phyloP scores from a whole-genome alignment of 2,888 invertebrate species.

The Steinernema hermaphroditum region DNA sequence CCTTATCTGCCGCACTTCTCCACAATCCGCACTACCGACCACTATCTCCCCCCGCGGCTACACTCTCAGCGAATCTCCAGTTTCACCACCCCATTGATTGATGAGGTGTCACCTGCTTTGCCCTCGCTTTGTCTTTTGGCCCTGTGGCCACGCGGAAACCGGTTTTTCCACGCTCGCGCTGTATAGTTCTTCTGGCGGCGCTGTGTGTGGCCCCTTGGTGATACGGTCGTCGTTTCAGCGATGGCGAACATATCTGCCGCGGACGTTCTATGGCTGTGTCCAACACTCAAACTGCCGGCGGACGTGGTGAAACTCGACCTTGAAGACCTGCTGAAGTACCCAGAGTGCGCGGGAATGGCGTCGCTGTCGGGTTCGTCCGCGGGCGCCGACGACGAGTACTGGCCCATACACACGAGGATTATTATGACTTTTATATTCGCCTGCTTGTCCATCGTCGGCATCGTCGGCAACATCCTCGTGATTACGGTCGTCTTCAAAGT shows the following conservation, averaged over 20 bases:
- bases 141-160: background rate
- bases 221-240: background rate
- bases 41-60: too few species aligned
- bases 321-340: background rate
- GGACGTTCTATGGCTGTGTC: background rate
- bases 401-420: conserved; percentile 42
- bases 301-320: conserved; percentile 17
- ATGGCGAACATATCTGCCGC: conserved; percentile 23
- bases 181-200: too few species aligned
- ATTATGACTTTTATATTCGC: conserved; percentile 54
- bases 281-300: background rate
- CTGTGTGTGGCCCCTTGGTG: too few species aligned
- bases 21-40: too few species aligned
- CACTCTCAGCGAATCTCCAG: background rate
- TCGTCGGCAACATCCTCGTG: conserved; percentile 63
- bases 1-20: too few species aligned
- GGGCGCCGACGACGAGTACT: conserved; percentile 37
- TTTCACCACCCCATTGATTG: background rate
- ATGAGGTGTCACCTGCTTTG: background rate
- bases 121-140: background rate
- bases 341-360: conserved; percentile 18
- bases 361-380: background rate
- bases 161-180: too few species aligned
- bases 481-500: conserved; percentile 59
- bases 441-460: conserved; percentile 53